Evolutionary conservation across 2,797 vertebrate genomes (phyloP), one percentile per base, ranked within the genome.

Genomic region (Huso huso): DNA sequence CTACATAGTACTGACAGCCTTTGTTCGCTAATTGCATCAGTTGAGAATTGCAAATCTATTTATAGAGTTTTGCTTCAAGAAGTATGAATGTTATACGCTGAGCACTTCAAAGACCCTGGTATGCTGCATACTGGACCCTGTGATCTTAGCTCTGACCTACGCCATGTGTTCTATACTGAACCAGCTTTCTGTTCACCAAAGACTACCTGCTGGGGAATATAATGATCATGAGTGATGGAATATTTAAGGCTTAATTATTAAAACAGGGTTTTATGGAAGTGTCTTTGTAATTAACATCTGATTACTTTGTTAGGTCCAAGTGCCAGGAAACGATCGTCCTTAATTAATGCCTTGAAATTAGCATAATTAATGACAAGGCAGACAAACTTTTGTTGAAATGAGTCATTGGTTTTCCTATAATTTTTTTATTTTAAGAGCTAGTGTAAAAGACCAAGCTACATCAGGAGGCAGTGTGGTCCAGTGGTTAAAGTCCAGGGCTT

Each of bases 171-270:
- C 37, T 37, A 5, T 37, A 37, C 37, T 37, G 37, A 37, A 37
- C 37, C 1, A 4, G 13, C 10, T 58, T 58, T 58, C 10, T 58
- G 55, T n/a, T 7, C 12, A n/a, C 18, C n/a, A 62, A 23, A 23
- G 48, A 7, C 15, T 62, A 10, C 61, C 7, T 62, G 7, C 7
- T 18, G 8, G 4, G 2, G 48, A 12, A 51, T n/a, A 61, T 51
- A 65, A 66, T 55, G 53, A n/a, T 10, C 53, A 62, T 62, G 10
- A 49, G 9, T 23, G 65, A 63, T 23, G 18, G 62, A 13, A 50
- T 52, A 58, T 63, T 63, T 55, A 23, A 53, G 18, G 62, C 66
- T 52, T 59, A 48, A 66, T 66, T 53, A 63, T 55, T 57, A 58
- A 70, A 66, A 53, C 49, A 48, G 53, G 51, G 62, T 11, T 57